Evolutionary conservation across 1,140 invertebrate genomes (phyloP).

Genomic region (Saccostrea glomerata): DNA sequence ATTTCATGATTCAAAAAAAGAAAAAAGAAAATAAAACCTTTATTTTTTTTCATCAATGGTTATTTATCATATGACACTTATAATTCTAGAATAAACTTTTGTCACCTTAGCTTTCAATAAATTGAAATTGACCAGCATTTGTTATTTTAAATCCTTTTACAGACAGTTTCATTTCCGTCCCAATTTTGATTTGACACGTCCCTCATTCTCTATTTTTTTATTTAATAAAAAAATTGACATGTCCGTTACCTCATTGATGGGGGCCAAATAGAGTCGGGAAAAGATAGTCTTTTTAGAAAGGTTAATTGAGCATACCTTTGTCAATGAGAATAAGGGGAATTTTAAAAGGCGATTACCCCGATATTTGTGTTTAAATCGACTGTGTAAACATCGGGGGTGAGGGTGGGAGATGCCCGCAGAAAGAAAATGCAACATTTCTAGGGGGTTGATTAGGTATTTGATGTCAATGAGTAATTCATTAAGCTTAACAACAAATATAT

Average conservation of each 20-base stretch:
- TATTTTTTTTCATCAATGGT: too few relatives aligned
- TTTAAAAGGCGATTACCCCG: constrained; percentile 28
- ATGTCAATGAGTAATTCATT: constrained; percentile 6
- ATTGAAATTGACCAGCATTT: too few relatives aligned
- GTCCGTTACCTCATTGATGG: constrained; percentile 3
- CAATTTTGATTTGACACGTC: too few relatives aligned
- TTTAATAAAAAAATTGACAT: constrained; percentile 1
- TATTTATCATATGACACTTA: too few relatives aligned
- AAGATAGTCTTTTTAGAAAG: not conserved
- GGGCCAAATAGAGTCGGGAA: constrained; percentile 19
- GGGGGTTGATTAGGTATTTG: not conserved
- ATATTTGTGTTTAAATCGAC: constrained; percentile 32
- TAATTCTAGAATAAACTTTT: too few relatives aligned
- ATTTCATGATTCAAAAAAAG: too few relatives aligned
- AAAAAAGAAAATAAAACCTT: too few relatives aligned
- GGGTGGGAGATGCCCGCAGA: not conserved
- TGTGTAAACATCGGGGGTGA: constrained; percentile 7
- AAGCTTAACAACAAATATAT: not conserved
- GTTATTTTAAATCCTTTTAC: too few relatives aligned
- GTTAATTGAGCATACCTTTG: constrained; percentile 33
- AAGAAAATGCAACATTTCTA: constrained; percentile 9
- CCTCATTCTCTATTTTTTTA: not conserved
- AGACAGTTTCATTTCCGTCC: too few relatives aligned
- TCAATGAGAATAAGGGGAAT: constrained; percentile 27
- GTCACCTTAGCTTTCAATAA: too few relatives aligned